These are phyloP conservation scores for Bombyx huttoni DNA, from an alignment of 2,888 invertebrate genomes.

Conservation along the genomic window DNA sequence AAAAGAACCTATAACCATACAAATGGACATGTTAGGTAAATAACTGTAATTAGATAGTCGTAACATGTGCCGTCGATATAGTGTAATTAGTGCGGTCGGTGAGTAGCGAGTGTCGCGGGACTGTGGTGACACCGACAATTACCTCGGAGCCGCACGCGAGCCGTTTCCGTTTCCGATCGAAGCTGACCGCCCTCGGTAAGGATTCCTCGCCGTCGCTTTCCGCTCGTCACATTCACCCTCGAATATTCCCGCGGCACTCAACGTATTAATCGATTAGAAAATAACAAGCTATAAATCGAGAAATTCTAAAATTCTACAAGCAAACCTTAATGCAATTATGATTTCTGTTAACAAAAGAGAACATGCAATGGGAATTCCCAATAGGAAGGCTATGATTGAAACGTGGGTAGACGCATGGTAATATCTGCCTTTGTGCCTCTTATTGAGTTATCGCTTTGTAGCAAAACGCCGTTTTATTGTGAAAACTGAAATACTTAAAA, in stretches of 20 bases:
- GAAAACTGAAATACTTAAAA: too few relatives aligned
- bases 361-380: too few relatives aligned
- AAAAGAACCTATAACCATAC: too few relatives aligned
- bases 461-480: too few relatives aligned
- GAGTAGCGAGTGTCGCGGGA: slow-evolving; percentile 18
- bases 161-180: slow-evolving; percentile 59
- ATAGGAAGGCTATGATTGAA: too few relatives aligned
- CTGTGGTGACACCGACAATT: slow-evolving; percentile 52
- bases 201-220: slow-evolving; percentile 11
- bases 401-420: too few relatives aligned
- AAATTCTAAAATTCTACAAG: too few relatives aligned
- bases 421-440: too few relatives aligned
- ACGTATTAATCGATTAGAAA: not conserved
- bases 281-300: too few relatives aligned
- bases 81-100: slow-evolving; percentile 26
- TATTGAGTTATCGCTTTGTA: too few relatives aligned
- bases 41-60: slow-evolving; percentile 26
- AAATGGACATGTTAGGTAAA: slow-evolving; percentile 7
- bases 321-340: too few relatives aligned
- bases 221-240: not conserved
- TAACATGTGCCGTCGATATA: slow-evolving; percentile 33
- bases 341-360: too few relatives aligned
- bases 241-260: not conserved
- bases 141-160: slow-evolving; percentile 43
- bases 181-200: slow-evolving; percentile 27